These are phyloP conservation scores for Carduelis carduelis DNA, from an alignment of 2,797 vertebrate genomes.

Conservation along the genomic window DNA sequence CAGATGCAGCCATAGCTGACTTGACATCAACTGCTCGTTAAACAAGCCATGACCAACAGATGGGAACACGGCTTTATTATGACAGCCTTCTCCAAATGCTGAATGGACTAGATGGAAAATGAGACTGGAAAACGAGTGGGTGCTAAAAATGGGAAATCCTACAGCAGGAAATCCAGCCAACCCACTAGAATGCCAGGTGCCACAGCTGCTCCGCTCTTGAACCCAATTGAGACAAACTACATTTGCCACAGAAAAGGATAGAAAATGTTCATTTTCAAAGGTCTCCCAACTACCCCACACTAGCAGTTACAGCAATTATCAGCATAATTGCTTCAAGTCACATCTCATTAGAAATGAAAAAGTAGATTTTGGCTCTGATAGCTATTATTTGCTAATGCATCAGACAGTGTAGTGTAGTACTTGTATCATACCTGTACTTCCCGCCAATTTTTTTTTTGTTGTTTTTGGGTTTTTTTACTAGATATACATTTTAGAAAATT, in stretches of 20 bases:
- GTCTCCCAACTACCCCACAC: neutral
- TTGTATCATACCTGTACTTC: neutral
- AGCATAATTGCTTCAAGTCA: constrained; percentile 8
- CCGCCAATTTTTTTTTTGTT: neutral
- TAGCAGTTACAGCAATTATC: constrained; percentile 17
- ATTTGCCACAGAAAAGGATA: neutral
- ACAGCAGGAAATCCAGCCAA: constrained; percentile 5
- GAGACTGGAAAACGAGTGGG: neutral
- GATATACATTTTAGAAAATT: neutral
- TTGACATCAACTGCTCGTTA: constrained; percentile 3
- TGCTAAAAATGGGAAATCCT: constrained; percentile 29
- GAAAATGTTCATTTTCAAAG: neutral
- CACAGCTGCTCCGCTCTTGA: constrained; percentile 16
- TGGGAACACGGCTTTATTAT: constrained; percentile 6
- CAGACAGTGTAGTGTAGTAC: neutral
- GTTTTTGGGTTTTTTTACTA: neutral
- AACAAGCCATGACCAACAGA: constrained; percentile 37
- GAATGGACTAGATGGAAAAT: constrained; percentile 16
- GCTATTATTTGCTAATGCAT: neutral
- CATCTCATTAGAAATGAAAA: constrained; percentile 1
- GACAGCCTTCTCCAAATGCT: neutral
- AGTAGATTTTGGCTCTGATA: neutral
- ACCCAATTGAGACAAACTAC: neutral
- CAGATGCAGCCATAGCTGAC: neutral
- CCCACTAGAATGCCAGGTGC: neutral